Percentiles rank a stretch among this genome's conserved stretches.
These are phyloP conservation scores for Zaprionus vittiger DNA, from an alignment of 1,140 invertebrate genomes.

Conservation along the genomic window DNA sequence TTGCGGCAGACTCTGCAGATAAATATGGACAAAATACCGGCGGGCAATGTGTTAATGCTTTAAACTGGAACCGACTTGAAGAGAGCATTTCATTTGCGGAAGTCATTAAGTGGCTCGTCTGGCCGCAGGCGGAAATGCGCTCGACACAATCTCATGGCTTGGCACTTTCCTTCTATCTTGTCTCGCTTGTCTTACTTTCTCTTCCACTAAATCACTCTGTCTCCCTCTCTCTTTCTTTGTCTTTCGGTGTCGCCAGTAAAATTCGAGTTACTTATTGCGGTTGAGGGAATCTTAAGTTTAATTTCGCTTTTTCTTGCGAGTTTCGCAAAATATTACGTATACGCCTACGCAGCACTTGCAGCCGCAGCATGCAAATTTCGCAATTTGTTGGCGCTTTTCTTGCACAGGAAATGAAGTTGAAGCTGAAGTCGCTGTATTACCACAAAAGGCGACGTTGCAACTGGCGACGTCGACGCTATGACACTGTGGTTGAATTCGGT, in stretches of 20 bases:
- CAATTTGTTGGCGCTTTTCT: conserved; percentile 39
- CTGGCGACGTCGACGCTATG: conserved; percentile 23
- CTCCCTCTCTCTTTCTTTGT: background rate
- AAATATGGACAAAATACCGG: conserved; percentile 64
- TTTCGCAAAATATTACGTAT: conserved; percentile 69
- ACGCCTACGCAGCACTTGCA: conserved; percentile 65
- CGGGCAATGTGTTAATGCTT: conserved; percentile 59
- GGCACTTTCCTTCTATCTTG: conserved; percentile 18
- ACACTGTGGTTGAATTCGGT: conserved; percentile 57
- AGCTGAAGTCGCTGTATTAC: conserved; percentile 68
- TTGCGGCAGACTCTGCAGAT: conserved; percentile 53
- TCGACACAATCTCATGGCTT: conserved; percentile 51
- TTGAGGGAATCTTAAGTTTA: conserved; percentile 34
- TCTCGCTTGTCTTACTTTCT: background rate
- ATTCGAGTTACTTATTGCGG: conserved; percentile 53
- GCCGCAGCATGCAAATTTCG: conserved; percentile 67
- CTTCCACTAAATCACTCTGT: background rate
- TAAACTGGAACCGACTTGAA: conserved; percentile 62
- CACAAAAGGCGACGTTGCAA: conserved; percentile 71
- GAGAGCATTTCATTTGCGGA: conserved; percentile 77
- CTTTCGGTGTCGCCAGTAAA: background rate
- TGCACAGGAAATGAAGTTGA: conserved; percentile 71
- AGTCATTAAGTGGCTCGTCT: conserved; percentile 76
- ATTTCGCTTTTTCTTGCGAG: conserved; percentile 42
- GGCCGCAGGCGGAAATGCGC: conserved; percentile 45